Conservation (phyloP, 2,797 vertebrate genomes). For the Podargus strigoides region DNA sequence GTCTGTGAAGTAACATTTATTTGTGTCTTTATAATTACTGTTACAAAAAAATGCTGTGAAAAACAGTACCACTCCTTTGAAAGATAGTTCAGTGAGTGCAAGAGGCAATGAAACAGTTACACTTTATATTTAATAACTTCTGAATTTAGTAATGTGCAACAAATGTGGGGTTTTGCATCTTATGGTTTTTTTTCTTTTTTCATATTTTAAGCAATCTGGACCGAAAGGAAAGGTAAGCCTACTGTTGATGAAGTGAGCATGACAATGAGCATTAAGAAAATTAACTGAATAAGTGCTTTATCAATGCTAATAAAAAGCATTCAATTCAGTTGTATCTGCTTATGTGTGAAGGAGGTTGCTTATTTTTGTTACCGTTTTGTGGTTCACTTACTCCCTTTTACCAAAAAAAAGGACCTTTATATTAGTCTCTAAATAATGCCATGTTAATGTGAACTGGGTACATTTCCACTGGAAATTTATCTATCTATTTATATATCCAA, state of each 20-base stretch:
- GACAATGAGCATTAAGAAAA: slow-evolving; percentile 47
- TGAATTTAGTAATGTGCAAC: slow-evolving; percentile 52
- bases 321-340: neutral
- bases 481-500: neutral
- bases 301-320: slow-evolving; percentile 23
- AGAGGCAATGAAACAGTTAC: neutral
- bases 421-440: neutral
- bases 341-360: neutral
- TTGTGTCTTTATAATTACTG: neutral
- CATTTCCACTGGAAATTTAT: neutral
- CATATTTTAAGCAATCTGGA: slow-evolving; percentile 87
- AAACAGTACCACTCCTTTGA: neutral
- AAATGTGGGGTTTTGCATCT: slow-evolving; percentile 71
- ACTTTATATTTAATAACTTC: neutral
- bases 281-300: neutral
- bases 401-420: neutral
- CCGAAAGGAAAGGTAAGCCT: slow-evolving; percentile 89
- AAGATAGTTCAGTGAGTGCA: neutral
- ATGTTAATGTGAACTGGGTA: neutral
- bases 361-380: neutral
- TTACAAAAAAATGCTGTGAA: neutral
- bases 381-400: neutral
- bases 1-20: neutral
- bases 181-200: slow-evolving; percentile 75
- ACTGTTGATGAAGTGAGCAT: slow-evolving; percentile 67